phyloP scores from a whole-genome alignment of 2,888 invertebrate species.

The Stenchaetothrips biformis region DNA sequence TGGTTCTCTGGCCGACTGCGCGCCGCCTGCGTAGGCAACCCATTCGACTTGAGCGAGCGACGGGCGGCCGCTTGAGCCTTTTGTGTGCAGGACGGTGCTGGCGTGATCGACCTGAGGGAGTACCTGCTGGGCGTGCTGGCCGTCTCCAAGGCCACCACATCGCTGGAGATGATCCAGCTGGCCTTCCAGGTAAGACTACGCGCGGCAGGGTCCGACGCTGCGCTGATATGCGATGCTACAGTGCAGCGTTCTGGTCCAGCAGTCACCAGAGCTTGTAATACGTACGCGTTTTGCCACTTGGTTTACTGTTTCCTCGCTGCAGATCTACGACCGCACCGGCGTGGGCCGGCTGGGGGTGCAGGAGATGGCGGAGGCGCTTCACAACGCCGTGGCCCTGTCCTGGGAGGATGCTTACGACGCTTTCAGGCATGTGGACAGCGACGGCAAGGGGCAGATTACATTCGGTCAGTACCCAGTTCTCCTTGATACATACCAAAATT shows the following conservation, averaged over 20 bases:
- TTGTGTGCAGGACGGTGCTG: slow-evolving; percentile 59
- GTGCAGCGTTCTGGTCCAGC: too few relatives aligned
- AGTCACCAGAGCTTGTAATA: too few relatives aligned
- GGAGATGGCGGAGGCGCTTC: neutral
- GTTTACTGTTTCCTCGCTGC: too few relatives aligned
- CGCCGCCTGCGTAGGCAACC: too few relatives aligned
- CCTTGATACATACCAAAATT: too few relatives aligned
- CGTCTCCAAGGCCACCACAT: slow-evolving; percentile 59
- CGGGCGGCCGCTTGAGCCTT: too few relatives aligned
- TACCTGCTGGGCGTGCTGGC: slow-evolving; percentile 73
- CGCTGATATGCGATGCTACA: too few relatives aligned
- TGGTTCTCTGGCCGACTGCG: too few relatives aligned
- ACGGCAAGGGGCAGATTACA: neutral
- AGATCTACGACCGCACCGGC: slow-evolving; percentile 1
- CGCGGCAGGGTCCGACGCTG: too few relatives aligned
- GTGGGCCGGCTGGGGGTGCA: slow-evolving; percentile 9
- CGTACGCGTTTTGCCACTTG: too few relatives aligned
- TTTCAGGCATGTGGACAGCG: neutral
- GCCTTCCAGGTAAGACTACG: slow-evolving; percentile 62
- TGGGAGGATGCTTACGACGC: slow-evolving; percentile 1
- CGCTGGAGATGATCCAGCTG: slow-evolving; percentile 63
- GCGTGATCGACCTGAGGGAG: slow-evolving; percentile 71
- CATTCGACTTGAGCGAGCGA: too few relatives aligned
- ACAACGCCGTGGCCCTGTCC: neutral
- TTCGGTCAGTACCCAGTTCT: neutral